phyloP scores from a whole-genome alignment of 2,113 vertebrate genomes.

The Tor tambroides region DNA sequence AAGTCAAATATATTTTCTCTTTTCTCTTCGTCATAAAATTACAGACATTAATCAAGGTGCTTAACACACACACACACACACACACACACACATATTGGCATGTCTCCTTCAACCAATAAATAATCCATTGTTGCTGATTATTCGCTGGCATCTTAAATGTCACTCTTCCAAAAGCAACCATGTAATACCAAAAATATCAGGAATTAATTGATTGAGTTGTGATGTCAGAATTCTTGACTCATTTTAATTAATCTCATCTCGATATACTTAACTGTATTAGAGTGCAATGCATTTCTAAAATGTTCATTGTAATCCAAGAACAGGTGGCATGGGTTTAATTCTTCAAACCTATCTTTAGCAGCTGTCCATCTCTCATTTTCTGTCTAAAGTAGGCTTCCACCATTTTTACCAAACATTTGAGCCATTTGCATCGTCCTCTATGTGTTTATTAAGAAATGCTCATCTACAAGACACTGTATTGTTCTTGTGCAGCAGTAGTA shows the following conservation, averaged over 20 bases:
- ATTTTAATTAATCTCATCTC: conserved; percentile 1
- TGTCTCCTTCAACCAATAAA: too few species aligned
- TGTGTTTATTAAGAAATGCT: conserved; percentile 2
- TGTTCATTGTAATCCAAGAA: conserved; percentile 1
- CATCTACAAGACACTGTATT: neutral
- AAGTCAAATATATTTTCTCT: neutral
- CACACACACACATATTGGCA: neutral
- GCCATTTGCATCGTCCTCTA: neutral
- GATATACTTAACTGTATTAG: conserved; percentile 2
- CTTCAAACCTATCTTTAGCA: neutral
- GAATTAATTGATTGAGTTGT: conserved; percentile 7
- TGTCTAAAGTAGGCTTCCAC: neutral
- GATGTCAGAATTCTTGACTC: conserved; percentile 8
- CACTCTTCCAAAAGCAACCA: neutral
- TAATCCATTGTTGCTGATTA: neutral
- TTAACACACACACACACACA: neutral
- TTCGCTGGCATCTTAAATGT: neutral
- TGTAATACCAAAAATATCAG: neutral
- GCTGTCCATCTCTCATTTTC: neutral
- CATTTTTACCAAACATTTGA: neutral
- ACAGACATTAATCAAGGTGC: too few species aligned
- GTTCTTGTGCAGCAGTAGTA: neutral
- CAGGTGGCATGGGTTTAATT: conserved; percentile 21
- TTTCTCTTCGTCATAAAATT: neutral
- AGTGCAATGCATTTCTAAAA: conserved; percentile 14